phyloP scores from a whole-genome alignment of 2,888 invertebrate species.

The Drosophila hawaiiensis region DNA sequence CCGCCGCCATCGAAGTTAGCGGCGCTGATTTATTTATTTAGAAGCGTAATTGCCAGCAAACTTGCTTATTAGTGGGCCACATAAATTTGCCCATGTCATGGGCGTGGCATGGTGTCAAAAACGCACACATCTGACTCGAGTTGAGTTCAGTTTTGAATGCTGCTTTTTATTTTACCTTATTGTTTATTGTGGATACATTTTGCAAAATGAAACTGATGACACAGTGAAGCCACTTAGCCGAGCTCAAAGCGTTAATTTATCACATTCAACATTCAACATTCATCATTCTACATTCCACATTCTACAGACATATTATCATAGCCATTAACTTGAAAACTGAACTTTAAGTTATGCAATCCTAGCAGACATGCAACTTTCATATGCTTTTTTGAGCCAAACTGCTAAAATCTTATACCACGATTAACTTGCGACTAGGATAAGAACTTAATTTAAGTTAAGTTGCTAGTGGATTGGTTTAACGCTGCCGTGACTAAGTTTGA shows the following conservation, averaged over 20 bases:
- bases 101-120: constrained; percentile 15
- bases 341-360: not conserved
- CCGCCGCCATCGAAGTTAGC: constrained; percentile 40
- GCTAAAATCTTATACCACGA: not conserved
- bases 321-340: not conserved
- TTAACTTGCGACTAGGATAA: not conserved
- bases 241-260: not conserved
- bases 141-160: not conserved
- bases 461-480: not conserved
- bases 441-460: not conserved
- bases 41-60: constrained; percentile 68
- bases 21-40: constrained; percentile 77
- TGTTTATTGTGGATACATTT: not conserved
- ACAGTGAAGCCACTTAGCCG: not conserved
- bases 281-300: not conserved
- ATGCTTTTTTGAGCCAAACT: not conserved
- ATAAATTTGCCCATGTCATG: constrained; percentile 52
- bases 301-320: not conserved
- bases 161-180: not conserved
- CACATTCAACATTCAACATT: not conserved
- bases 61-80: constrained; percentile 61
- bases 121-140: too few species aligned
- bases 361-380: not conserved
- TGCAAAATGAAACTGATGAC: not conserved
- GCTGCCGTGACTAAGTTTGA: not conserved